These are phyloP conservation scores for Drosophila subsilvestris DNA, from an alignment of 2,888 invertebrate genomes.

Conservation along the genomic window DNA sequence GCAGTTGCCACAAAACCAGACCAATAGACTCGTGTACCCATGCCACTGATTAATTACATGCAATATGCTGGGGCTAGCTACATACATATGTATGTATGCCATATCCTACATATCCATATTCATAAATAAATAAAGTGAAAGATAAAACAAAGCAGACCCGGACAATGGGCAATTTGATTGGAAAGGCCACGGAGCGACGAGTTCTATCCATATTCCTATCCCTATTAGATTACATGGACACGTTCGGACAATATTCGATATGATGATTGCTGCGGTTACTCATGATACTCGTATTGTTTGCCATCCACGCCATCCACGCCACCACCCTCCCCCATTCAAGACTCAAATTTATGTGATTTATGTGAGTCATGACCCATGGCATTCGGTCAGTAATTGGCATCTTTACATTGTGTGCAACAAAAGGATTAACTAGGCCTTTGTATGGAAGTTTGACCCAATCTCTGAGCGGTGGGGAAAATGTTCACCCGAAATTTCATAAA, in stretches of 20 bases:
- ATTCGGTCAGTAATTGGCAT: conserved; percentile 54
- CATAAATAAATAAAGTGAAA: conserved; percentile 60
- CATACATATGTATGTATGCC: too few relatives aligned
- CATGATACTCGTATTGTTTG: conserved; percentile 26
- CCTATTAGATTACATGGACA: conserved; percentile 24
- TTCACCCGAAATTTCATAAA: conserved; percentile 39
- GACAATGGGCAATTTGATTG: conserved; percentile 44
- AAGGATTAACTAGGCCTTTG: conserved; percentile 65
- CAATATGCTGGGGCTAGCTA: conserved; percentile 66
- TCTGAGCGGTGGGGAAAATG: neutral
- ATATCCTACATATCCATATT: conserved; percentile 19
- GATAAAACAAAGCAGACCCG: conserved; percentile 49
- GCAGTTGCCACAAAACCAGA: conserved; percentile 51
- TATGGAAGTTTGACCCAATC: conserved; percentile 32
- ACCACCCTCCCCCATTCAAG: conserved; percentile 33
- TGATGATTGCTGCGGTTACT: conserved; percentile 29
- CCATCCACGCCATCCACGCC: neutral
- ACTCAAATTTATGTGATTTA: conserved; percentile 63
- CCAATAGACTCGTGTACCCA: conserved; percentile 36
- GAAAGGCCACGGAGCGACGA: conserved; percentile 1
- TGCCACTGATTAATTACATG: conserved; percentile 72
- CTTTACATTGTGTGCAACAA: conserved; percentile 57
- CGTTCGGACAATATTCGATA: conserved; percentile 29
- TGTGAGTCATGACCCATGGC: conserved; percentile 58
- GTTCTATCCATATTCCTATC: neutral